A percentile compares a stretch with the other conserved stretches of the same genome.
phyloP scores from a whole-genome alignment of 1,140 invertebrate species.

The Eurosta solidaginis region DNA sequence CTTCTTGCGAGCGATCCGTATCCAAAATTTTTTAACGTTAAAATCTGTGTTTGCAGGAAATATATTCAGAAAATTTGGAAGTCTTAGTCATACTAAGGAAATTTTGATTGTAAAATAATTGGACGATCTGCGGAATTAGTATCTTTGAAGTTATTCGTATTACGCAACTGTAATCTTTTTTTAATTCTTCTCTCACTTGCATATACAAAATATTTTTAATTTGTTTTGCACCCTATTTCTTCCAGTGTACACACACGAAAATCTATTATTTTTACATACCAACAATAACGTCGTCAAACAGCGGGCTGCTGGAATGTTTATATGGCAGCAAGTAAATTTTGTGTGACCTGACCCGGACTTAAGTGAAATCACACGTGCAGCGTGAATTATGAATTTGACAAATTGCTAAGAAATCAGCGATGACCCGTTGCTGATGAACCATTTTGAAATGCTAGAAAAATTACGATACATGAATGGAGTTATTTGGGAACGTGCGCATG shows the following conservation, averaged over 20 bases:
- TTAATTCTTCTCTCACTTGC: no score
- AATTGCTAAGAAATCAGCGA: constrained; percentile 48
- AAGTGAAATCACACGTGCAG: constrained; percentile 38
- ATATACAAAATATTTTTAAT: no score
- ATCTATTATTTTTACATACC: background rate
- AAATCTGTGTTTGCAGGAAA: no score
- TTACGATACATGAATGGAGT: background rate
- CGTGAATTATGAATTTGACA: constrained; percentile 53
- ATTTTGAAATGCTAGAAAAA: background rate
- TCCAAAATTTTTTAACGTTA: no score
- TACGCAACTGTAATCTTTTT: no score
- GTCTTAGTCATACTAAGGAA: no score
- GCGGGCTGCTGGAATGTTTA: constrained; percentile 15
- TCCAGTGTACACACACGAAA: background rate
- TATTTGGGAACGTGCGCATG: background rate
- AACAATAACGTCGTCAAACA: background rate
- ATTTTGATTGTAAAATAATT: no score
- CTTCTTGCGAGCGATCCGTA: no score
- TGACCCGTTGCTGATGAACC: constrained; percentile 40
- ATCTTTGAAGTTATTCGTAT: no score
- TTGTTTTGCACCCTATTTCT: no score
- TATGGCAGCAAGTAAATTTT: constrained; percentile 5
- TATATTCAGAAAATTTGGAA: no score
- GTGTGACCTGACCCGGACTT: constrained; percentile 7
- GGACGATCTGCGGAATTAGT: no score